Evolutionary conservation across 1,140 invertebrate genomes (phyloP).

Genomic region (Triops longicaudatus): DNA sequence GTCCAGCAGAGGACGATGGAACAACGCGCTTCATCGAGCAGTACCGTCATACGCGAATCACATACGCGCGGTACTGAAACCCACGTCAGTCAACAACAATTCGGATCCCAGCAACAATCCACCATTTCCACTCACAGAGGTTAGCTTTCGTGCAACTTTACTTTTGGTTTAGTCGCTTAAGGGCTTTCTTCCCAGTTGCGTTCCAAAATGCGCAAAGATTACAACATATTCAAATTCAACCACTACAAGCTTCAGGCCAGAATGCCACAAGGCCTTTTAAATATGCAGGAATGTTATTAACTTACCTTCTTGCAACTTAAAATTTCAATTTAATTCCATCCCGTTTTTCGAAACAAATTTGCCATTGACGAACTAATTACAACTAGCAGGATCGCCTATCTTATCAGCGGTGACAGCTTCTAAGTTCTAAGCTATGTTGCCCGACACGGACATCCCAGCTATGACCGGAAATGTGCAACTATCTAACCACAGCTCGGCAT

Average conservation of each 20-base stretch:
- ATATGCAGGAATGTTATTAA: too few relatives aligned
- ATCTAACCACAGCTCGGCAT: background rate
- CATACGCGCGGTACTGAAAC: slow-evolving; percentile 27
- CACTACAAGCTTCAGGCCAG: too few relatives aligned
- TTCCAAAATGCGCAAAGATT: background rate
- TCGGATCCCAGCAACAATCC: slow-evolving; percentile 29
- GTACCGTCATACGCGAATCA: slow-evolving; percentile 27
- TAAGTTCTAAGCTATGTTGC: background rate
- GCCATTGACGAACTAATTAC: background rate
- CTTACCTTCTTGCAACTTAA: background rate
- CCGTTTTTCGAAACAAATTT: background rate
- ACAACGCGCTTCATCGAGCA: slow-evolving; percentile 25
- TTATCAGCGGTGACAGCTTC: background rate
- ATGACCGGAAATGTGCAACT: slow-evolving; percentile 1
- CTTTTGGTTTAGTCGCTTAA: background rate
- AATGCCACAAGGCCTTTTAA: too few relatives aligned
- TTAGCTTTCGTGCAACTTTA: slow-evolving; percentile 5
- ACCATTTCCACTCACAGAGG: slow-evolving; percentile 28
- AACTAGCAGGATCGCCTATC: background rate
- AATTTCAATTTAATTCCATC: background rate
- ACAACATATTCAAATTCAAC: too few relatives aligned
- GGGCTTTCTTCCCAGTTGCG: background rate
- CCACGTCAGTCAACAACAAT: slow-evolving; percentile 28
- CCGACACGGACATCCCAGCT: background rate
- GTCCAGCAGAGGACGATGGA: slow-evolving; percentile 28